Evolutionary conservation across 2,113 vertebrate species (phyloP).

Genomic region (Brachypodius melanocephalos): DNA sequence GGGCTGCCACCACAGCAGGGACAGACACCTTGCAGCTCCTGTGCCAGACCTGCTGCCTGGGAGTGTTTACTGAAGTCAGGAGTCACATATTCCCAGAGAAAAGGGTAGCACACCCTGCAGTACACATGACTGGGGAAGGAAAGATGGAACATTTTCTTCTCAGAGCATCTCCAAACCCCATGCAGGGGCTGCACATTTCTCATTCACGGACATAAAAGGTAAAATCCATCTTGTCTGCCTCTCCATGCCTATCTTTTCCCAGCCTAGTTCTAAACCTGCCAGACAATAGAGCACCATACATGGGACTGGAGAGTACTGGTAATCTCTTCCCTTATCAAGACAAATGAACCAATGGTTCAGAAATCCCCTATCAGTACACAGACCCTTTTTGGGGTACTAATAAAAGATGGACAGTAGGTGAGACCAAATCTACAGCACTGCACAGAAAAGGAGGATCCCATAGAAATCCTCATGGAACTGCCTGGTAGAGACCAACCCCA

Average conservation of each 20-base stretch:
- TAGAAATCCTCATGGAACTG: neutral
- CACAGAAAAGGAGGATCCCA: neutral
- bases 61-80: neutral
- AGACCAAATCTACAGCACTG: neutral
- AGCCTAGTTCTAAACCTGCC: neutral
- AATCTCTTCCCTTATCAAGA: neutral
- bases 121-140: neutral
- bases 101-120: neutral
- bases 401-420: neutral
- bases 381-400: neutral
- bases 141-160: neutral
- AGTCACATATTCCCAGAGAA: neutral
- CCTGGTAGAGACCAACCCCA: neutral
- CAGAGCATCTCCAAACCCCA: neutral
- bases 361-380: neutral
- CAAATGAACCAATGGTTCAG: neutral
- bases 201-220: neutral
- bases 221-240: neutral
- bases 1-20: conserved; percentile 11
- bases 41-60: neutral
- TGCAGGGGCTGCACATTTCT: neutral
- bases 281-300: neutral
- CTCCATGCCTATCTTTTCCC: neutral
- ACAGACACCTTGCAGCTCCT: conserved; percentile 22
- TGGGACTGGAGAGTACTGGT: neutral